A percentile compares a stretch with the other conserved stretches of the same genome.
Conservation (phyloP, 1,140 invertebrate species). For the Paraescarpia echinospica region DNA sequence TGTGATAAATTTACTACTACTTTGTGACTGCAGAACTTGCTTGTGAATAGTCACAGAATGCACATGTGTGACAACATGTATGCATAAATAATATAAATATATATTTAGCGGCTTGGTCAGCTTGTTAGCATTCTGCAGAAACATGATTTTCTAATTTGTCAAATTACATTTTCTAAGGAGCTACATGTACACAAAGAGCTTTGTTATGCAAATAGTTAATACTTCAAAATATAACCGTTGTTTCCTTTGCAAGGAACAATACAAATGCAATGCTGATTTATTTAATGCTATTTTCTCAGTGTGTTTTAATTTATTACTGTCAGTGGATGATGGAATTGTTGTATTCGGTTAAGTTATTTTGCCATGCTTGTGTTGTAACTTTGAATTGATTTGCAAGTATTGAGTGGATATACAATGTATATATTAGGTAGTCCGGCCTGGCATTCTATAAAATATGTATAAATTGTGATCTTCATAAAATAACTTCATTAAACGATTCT, state of each 20-base stretch:
- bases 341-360: constrained; percentile 1
- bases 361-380: background rate
- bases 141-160: background rate
- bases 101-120: background rate
- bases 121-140: background rate
- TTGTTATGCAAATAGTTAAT: background rate
- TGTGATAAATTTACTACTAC: background rate
- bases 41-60: background rate
- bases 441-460: background rate
- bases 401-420: background rate
- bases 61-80: background rate
- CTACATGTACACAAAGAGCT: background rate
- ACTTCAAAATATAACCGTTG: background rate
- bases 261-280: constrained; percentile 6
- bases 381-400: background rate
- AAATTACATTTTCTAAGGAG: background rate
- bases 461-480: background rate
- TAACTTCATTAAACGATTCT: background rate
- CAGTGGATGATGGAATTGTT: background rate
- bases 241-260: background rate
- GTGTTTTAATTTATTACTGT: background rate
- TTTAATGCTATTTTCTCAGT: background rate
- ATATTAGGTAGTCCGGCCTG: background rate
- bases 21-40: background rate
- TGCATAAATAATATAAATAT: background rate